Conservation (phyloP, 2,888 invertebrate species). For the Cephus spinipes region DNA sequence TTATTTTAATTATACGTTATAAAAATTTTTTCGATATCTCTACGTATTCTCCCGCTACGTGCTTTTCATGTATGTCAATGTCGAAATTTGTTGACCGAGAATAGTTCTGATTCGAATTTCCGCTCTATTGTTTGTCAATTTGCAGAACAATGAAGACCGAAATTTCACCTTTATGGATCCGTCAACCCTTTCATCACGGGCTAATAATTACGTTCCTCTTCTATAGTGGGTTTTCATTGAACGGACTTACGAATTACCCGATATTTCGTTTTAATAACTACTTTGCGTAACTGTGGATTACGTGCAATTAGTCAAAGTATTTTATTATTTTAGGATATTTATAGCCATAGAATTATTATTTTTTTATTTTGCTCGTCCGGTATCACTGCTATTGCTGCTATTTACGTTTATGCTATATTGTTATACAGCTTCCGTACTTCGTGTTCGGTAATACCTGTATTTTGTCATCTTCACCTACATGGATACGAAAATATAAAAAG, state of each 20-base stretch:
- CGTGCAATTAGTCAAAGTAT: background rate
- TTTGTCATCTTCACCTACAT: background rate
- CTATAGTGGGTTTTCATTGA: background rate
- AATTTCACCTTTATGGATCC: background rate
- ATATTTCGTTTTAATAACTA: background rate
- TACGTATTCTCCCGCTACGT: too few species aligned
- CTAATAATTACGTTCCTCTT: background rate
- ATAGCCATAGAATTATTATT: background rate
- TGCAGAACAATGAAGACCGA: background rate
- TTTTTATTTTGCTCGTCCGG: background rate
- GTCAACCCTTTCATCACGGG: background rate
- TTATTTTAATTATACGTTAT: too few species aligned
- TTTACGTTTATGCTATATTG: background rate
- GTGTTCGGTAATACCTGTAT: background rate
- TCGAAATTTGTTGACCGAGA: background rate
- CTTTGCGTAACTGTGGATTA: background rate
- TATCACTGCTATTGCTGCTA: background rate
- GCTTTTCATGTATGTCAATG: background rate
- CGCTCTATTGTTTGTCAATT: background rate
- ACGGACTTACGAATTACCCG: background rate
- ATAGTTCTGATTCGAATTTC: background rate
- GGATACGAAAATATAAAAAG: background rate
- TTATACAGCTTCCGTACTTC: background rate
- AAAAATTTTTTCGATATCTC: too few species aligned
- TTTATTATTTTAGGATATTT: background rate